phyloP scores from a whole-genome alignment of 2,888 invertebrate species.

The Platycheirus rosarum region DNA sequence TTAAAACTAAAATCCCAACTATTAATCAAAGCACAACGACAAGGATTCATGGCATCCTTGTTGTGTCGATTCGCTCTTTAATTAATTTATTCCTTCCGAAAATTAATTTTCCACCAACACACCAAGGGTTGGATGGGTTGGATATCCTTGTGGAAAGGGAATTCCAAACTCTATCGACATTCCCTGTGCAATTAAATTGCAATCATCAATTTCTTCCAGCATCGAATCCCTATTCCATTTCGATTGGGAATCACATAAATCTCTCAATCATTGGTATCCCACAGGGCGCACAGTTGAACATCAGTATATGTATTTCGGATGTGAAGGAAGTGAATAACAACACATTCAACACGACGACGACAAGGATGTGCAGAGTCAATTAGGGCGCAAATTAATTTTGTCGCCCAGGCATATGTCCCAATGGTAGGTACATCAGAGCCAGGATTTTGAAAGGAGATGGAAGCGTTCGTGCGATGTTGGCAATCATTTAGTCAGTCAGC shows the following conservation, averaged over 20 bases:
- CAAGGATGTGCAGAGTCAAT: conserved; percentile 69
- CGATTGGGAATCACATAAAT: conserved; percentile 74
- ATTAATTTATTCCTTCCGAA: conserved; percentile 60
- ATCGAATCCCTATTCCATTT: conserved; percentile 66
- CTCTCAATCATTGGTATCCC: conserved; percentile 74
- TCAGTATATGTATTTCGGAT: conserved; percentile 11
- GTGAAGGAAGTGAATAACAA: background rate
- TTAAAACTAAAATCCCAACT: conserved; percentile 59
- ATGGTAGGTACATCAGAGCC: background rate
- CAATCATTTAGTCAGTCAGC: conserved; percentile 58
- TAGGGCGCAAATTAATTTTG: conserved; percentile 72
- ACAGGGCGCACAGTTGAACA: conserved; percentile 56
- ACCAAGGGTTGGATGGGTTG: background rate
- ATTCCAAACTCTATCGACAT: background rate
- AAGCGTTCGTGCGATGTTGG: conserved; percentile 17
- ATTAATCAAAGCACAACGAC: conserved; percentile 58
- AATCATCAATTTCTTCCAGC: conserved; percentile 73
- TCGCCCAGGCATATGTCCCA: conserved; percentile 55
- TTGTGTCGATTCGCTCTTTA: conserved; percentile 46
- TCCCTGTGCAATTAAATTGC: conserved; percentile 70
- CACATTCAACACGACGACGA: conserved; percentile 18
- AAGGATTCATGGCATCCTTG: conserved; percentile 17
- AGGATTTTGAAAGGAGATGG: conserved; percentile 14
- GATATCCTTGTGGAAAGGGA: conserved; percentile 8
- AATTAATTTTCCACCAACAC: conserved; percentile 62